Conservation (phyloP, 2,797 vertebrate genomes). For the Onychomys leucogaster region DNA sequence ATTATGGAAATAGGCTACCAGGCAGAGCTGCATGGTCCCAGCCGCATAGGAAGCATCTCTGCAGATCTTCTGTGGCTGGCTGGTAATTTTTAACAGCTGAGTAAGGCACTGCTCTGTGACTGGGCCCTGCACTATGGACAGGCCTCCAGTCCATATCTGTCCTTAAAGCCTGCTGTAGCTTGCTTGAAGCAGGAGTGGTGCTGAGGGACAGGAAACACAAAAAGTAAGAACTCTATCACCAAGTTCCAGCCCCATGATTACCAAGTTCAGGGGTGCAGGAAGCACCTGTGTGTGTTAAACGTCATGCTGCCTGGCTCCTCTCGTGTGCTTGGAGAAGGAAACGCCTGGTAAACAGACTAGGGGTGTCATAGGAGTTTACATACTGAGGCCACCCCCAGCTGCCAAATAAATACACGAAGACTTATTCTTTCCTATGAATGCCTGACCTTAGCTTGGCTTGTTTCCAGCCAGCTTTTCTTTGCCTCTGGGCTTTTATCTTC, state of each 20-base stretch:
- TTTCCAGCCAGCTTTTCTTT: too few relatives aligned
- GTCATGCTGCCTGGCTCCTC: not conserved
- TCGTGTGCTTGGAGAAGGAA: not conserved
- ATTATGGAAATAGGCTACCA: constrained; percentile 73
- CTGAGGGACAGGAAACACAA: constrained; percentile 52
- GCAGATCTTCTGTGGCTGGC: constrained; percentile 58
- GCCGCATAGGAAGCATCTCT: constrained; percentile 57
- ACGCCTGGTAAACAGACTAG: not conserved
- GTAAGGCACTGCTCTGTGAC: constrained; percentile 66
- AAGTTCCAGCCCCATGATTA: not conserved
- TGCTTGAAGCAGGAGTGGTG: constrained; percentile 4
- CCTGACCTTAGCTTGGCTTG: too few relatives aligned
- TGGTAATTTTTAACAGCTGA: constrained; percentile 57
- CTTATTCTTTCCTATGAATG: too few relatives aligned
- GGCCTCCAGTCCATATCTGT: not conserved
- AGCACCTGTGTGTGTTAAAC: rapidly evolving
- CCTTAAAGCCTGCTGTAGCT: not conserved
- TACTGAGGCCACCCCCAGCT: not conserved
- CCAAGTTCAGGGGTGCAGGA: rapidly evolving
- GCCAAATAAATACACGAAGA: too few relatives aligned
- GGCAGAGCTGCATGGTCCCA: constrained; percentile 48
- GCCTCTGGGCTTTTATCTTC: too few relatives aligned
- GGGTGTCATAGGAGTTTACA: not conserved
- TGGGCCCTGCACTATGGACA: constrained; percentile 64
- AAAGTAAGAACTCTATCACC: not conserved